These are phyloP conservation scores for Eristalis intricaria DNA, from an alignment of 2,888 invertebrate species.

Conservation along the genomic window DNA sequence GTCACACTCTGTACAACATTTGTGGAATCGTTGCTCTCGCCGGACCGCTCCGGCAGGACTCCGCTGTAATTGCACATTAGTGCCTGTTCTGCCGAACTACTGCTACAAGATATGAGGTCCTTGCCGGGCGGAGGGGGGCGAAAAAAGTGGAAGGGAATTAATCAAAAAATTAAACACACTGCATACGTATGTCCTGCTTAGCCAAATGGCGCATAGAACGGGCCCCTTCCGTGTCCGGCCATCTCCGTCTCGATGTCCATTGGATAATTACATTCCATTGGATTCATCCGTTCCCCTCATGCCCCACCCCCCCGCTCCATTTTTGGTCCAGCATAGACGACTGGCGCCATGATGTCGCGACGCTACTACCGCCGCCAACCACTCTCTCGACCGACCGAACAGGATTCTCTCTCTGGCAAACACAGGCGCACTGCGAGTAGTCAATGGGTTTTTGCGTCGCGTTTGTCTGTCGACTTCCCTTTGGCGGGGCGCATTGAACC, in stretches of 20 bases:
- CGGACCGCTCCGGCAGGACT: neutral
- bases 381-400: slow-evolving; percentile 5
- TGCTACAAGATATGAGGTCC: neutral
- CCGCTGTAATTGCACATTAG: slow-evolving; percentile 39
- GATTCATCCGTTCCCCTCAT: slow-evolving; percentile 34
- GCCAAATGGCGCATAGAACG: slow-evolving; percentile 33
- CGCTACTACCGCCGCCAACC: slow-evolving; percentile 50
- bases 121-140: neutral
- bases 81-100: neutral
- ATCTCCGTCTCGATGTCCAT: slow-evolving; percentile 42
- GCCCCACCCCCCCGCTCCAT: neutral
- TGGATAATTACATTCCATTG: slow-evolving; percentile 63
- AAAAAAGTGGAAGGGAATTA: slow-evolving; percentile 13
- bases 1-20: neutral
- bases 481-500: slow-evolving; percentile 62
- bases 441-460: slow-evolving; percentile 34
- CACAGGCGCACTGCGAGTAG: slow-evolving; percentile 1
- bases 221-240: neutral
- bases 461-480: slow-evolving; percentile 44
- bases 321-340: neutral
- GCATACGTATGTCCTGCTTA: slow-evolving; percentile 35
- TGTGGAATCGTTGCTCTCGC: neutral
- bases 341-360: slow-evolving; percentile 64
- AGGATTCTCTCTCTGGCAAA: neutral
- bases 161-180: slow-evolving; percentile 40